Evolutionary conservation across 2,888 invertebrate genomes (phyloP).

Genomic region (Dynastes maya): DNA sequence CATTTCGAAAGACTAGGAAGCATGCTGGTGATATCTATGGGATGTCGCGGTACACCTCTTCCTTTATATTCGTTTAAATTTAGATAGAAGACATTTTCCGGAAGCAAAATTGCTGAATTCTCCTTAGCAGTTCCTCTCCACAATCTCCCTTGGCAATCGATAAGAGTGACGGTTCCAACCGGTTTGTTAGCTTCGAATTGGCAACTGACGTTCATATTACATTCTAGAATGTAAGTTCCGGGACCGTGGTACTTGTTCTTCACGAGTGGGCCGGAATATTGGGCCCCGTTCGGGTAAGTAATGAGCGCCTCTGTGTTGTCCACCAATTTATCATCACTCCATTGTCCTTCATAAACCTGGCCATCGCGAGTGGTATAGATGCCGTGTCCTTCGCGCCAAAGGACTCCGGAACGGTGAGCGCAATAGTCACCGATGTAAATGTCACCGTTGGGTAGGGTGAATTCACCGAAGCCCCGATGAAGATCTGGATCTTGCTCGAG

Average conservation of each 20-base stretch:
- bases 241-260: slow-evolving; percentile 71
- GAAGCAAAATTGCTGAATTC: slow-evolving; percentile 59
- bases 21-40: slow-evolving; percentile 3
- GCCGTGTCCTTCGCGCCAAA: slow-evolving; percentile 70
- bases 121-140: slow-evolving; percentile 68
- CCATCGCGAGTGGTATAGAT: slow-evolving; percentile 75
- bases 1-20: slow-evolving; percentile 11
- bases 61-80: slow-evolving; percentile 60
- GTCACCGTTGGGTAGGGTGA: slow-evolving; percentile 74
- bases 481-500: slow-evolving; percentile 54
- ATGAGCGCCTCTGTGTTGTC: slow-evolving; percentile 67
- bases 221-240: slow-evolving; percentile 73
- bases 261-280: slow-evolving; percentile 72
- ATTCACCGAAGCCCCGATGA: slow-evolving; percentile 65
- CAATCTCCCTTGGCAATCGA: slow-evolving; percentile 72
- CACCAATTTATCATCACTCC: slow-evolving; percentile 74
- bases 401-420: slow-evolving; percentile 71
- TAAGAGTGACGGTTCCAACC: slow-evolving; percentile 67
- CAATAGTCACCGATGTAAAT: slow-evolving; percentile 75
- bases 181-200: slow-evolving; percentile 74
- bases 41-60: slow-evolving; percentile 55
- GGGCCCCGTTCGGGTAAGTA: slow-evolving; percentile 70
- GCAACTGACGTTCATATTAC: slow-evolving; percentile 70
- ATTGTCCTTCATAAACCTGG: slow-evolving; percentile 73
- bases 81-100: slow-evolving; percentile 64